Evolutionary conservation across 2,797 vertebrate genomes (phyloP), one percentile per base, ranked within the genome.

Genomic region (Malacoctenus gilli): DNA sequence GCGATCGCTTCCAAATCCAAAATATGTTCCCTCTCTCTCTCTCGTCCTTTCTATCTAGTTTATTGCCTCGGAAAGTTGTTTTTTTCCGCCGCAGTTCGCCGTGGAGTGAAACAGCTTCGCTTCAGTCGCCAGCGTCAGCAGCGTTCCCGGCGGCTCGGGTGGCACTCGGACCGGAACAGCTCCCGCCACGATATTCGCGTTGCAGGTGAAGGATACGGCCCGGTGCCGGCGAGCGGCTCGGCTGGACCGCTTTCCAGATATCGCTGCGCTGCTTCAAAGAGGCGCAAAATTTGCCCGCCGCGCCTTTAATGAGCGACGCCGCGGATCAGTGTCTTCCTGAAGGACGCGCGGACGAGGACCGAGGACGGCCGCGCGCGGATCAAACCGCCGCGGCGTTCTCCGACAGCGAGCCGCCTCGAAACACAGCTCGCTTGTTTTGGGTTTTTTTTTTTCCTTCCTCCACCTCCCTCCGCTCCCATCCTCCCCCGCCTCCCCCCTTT

Each of bases 401-500:
- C 11, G 42, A 30, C 60, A 36, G 3, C 18, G 4, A 6, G 36
- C 20, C 28, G 5, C 13, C 19, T 42, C 28, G 21, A 61, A 31
- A 32, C 23, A 4, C 46, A 41, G 39, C 15, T 25, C 20, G 14
- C 39, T 43, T 34, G 22, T n/a, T n/a, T n/a, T n/a, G n/a, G n/a
- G n/a, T n/a, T n/a, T n/a, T 12, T 47, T 53, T 70, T 46, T 31
- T 35, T 35, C 8, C 13, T 12, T 57, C 37, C 41, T 42, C 32
- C 15, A 14, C 11, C 42, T 10, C 23, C 63, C 65, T 61, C 40
- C 22, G 57, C 64, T 54, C 46, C 44, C 37, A 46, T 59, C 42
- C 12, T 25, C 62, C 42, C 62, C 42, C n/a, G 31, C 34, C 14
- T 13, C 4, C 8, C 18, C 50, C 50, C 38, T 31, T 42, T 43